phyloP scores from a whole-genome alignment of 2,888 invertebrate species.

The Anarsia innoxiella region DNA sequence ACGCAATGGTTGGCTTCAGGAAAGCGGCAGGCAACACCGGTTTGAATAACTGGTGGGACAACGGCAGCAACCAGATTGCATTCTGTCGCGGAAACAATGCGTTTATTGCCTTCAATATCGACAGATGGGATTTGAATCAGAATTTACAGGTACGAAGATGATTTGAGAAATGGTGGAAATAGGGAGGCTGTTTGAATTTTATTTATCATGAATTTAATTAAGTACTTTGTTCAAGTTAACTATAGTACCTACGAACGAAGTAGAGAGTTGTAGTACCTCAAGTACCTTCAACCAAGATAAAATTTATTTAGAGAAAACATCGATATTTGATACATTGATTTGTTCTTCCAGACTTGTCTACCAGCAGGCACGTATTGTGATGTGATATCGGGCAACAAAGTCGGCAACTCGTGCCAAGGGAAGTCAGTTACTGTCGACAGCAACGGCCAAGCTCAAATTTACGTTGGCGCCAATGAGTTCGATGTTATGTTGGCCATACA shows the following conservation, averaged over 20 bases:
- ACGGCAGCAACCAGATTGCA: constrained; percentile 83
- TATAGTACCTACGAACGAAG: too few relatives aligned
- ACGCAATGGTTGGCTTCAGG: constrained; percentile 82
- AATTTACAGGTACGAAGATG: constrained; percentile 61
- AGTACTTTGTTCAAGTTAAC: too few relatives aligned
- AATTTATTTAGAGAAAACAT: too few relatives aligned
- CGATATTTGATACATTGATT: too few relatives aligned
- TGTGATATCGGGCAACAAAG: constrained; percentile 79
- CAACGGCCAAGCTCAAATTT: constrained; percentile 73
- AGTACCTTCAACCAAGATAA: too few relatives aligned
- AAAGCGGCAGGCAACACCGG: constrained; percentile 76
- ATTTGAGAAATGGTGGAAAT: too few relatives aligned
- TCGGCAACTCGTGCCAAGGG: constrained; percentile 76
- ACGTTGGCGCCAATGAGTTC: constrained; percentile 63
- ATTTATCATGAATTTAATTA: too few relatives aligned
- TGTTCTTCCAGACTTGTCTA: constrained; percentile 71
- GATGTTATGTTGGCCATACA: constrained; percentile 81
- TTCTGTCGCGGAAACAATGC: constrained; percentile 77
- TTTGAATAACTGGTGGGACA: constrained; percentile 82
- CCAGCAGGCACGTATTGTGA: constrained; percentile 86
- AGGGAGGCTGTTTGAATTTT: too few relatives aligned
- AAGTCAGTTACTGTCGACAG: constrained; percentile 75
- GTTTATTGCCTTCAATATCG: constrained; percentile 78
- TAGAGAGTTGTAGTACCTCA: too few relatives aligned
- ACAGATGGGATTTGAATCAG: constrained; percentile 59